Evolutionary conservation across 2,888 invertebrate genomes (phyloP).

Genomic region (Isotomurus palustris): DNA sequence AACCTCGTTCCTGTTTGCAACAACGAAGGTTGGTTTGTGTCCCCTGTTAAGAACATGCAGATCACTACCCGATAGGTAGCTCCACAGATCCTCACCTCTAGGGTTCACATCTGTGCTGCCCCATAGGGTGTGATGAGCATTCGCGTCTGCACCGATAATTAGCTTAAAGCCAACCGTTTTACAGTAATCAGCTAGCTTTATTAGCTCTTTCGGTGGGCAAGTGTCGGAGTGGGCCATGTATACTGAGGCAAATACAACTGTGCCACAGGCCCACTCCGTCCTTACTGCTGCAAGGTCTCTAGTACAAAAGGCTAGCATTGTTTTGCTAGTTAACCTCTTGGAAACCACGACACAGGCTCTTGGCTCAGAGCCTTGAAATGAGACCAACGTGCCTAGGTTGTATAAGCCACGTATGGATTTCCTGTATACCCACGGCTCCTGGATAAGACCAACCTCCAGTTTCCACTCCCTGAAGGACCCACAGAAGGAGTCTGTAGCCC

Average conservation of each 20-base stretch:
- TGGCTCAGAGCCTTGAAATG: no score
- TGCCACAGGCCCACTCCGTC: no score
- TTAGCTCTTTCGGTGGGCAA: neutral
- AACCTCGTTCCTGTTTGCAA: slow-evolving; percentile 12
- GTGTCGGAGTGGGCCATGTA: slow-evolving; percentile 18
- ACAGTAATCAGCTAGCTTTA: slow-evolving; percentile 9
- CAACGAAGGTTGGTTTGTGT: slow-evolving; percentile 24
- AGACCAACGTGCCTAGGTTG: no score
- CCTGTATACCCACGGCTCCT: no score
- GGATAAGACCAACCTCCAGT: no score
- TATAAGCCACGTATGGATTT: no score
- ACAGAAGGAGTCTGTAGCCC: no score
- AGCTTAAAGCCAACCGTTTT: slow-evolving; percentile 4
- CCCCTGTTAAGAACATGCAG: slow-evolving; percentile 24
- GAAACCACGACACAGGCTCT: no score
- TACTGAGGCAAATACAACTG: slow-evolving; percentile 19
- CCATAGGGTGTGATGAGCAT: slow-evolving; percentile 29
- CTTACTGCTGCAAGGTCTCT: no score
- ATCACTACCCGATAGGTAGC: slow-evolving; percentile 7
- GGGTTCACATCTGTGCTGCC: slow-evolving; percentile 16
- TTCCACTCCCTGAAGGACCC: no score
- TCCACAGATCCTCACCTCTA: slow-evolving; percentile 14
- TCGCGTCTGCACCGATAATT: slow-evolving; percentile 26
- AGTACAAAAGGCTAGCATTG: no score
- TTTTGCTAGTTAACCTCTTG: no score